Base-by-base conservation (phyloP, 2,113 vertebrate genomes). In the Ochotona curzoniae region DNA sequence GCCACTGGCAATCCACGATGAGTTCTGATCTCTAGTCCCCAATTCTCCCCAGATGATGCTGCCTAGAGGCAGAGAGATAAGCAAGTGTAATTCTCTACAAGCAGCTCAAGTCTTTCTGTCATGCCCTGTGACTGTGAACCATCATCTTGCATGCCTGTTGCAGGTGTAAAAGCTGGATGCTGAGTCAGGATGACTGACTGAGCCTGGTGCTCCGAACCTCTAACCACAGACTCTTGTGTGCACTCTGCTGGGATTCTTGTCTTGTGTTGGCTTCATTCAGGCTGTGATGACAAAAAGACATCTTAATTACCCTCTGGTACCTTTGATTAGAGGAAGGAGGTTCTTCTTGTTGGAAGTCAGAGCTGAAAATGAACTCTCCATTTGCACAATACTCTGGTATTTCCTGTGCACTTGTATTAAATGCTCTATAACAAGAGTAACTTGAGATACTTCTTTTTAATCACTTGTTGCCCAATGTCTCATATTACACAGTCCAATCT, bases 391-490 rank as follows among this genome's bases (percentile, higher is more conserved):
- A 4, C 60, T 54, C 70, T 76, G 79, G 70, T 7, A 83, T 92
- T 93, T 88, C 9, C 38, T 78, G 32, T 79, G 61, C 60, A 51
- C 17, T 23, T 13, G 3, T 11, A 26, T 32, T 35, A 88, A 79
- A 73, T 64, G 57, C 10, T 86, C 80, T n/a, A 0, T 38, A 23
- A 49, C 74, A 28, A 66, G 63, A 49, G 54, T 73, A 85, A 90
- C 63, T 63, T 74, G 89, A 87, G 82, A 83, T 61, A 25, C 3
- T 54, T 66, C 89, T 92, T 80, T 90, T 91, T 74, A 95, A 86
- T 94, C 51, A 35, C 74, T 80, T 54, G 82, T 93, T 93, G 87
- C 89, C 54, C 87, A 86, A 15, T 28, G 73, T 75, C 64, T 80
- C 64, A 1, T 38, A 61, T 92, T 73, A 51, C 64, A 82, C 4